These are phyloP conservation scores for Dendrolimus pini DNA, from an alignment of 2,888 invertebrate species.

Conservation along the genomic window DNA sequence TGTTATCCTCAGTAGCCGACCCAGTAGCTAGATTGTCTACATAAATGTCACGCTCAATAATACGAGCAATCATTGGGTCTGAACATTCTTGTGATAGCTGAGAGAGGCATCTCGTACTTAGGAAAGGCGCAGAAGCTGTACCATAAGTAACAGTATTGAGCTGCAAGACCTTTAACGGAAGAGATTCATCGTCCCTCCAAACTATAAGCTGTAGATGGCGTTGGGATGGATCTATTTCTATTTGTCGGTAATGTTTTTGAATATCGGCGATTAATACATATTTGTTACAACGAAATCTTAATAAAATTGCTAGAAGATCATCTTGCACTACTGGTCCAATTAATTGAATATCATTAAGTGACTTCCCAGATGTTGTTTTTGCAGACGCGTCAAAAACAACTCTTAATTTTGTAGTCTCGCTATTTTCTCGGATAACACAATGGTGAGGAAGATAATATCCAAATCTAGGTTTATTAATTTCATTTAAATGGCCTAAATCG, in stretches of 20 bases:
- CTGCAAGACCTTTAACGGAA: conserved; percentile 3
- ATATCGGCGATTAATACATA: conserved; percentile 14
- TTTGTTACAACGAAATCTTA: conserved; percentile 14
- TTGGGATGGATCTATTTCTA: conserved; percentile 8
- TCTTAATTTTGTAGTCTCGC: not conserved
- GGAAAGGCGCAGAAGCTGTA: conserved; percentile 5
- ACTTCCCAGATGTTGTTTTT: not conserved
- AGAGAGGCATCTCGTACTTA: conserved; percentile 6
- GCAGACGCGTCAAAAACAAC: no score
- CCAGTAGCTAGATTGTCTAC: conserved; percentile 9
- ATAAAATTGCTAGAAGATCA: conserved; percentile 13
- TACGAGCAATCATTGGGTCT: conserved; percentile 1
- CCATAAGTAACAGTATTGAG: no score
- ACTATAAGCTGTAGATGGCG: conserved; percentile 12
- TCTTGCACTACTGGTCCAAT: conserved; percentile 14
- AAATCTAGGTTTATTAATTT: no score
- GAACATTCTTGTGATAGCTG: conserved; percentile 4
- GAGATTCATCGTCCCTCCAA: conserved; percentile 11
- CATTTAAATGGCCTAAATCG: no score
- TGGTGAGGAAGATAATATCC: no score
- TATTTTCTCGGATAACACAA: not conserved
- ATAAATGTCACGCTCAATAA: conserved; percentile 9
- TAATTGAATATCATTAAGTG: conserved; percentile 9
- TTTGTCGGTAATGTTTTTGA: conserved; percentile 12
- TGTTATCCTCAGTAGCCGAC: conserved; percentile 1